Conservation (phyloP, 1,140 invertebrate species). For the Drosophila carrolli region DNA sequence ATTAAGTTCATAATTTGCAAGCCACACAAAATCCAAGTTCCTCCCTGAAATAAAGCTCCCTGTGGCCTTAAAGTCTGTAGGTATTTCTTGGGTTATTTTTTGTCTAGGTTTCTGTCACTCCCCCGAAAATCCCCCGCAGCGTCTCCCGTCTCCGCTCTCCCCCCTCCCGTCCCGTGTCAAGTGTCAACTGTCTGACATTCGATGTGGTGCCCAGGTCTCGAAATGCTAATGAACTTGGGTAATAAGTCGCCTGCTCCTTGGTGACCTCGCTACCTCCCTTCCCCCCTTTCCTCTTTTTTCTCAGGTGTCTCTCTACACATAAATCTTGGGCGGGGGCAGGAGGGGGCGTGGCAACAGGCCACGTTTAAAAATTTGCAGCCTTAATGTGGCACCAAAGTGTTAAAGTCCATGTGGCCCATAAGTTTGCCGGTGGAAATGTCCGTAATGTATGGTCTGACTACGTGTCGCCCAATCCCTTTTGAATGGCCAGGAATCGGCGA, state of each 20-base stretch:
- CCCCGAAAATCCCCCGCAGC: background rate
- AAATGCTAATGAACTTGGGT: constrained; percentile 80
- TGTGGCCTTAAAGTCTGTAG: constrained; percentile 3
- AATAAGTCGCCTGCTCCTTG: constrained; percentile 42
- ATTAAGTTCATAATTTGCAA: background rate
- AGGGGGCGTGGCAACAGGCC: constrained; percentile 23
- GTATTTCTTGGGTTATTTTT: constrained; percentile 1
- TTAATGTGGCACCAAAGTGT: constrained; percentile 80
- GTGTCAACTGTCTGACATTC: constrained; percentile 61
- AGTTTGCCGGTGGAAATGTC: constrained; percentile 63
- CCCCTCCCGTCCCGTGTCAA: constrained; percentile 34
- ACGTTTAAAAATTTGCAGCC: constrained; percentile 79
- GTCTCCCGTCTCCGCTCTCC: background rate
- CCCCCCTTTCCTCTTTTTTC: background rate
- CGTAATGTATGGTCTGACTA: constrained; percentile 70
- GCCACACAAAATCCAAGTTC: background rate
- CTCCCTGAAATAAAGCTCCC: background rate
- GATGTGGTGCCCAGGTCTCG: constrained; percentile 38
- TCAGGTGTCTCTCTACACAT: constrained; percentile 20
- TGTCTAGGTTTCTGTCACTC: background rate
- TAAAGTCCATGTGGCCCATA: constrained; percentile 76
- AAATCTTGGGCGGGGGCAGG: background rate
- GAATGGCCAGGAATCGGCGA: constrained; percentile 23
- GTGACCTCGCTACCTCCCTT: constrained; percentile 8
- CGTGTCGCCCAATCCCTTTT: constrained; percentile 63